Percentiles rank a stretch among this genome's conserved stretches.
phyloP scores from a whole-genome alignment of 2,797 vertebrate genomes.

The Lepilemur ruficaudatus region DNA sequence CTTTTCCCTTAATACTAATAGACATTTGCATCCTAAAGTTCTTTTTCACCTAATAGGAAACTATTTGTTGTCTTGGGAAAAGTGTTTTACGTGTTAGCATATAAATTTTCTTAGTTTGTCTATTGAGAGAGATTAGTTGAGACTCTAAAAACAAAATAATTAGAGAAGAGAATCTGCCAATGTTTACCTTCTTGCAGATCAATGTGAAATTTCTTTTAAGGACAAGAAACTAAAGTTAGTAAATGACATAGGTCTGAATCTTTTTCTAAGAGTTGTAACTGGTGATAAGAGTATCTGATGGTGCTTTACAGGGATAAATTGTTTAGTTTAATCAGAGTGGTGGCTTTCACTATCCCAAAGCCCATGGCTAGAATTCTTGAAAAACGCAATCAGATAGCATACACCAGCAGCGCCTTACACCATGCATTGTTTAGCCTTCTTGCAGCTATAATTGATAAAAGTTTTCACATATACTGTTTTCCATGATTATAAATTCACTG shows the following conservation, averaged over 20 bases:
- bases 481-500: neutral
- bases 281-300: neutral
- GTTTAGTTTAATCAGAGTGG: neutral
- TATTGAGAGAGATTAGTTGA: slow-evolving; percentile 30
- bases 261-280: neutral
- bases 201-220: slow-evolving; percentile 17
- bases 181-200: slow-evolving; percentile 19
- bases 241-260: neutral
- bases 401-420: neutral
- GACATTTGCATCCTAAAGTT: neutral
- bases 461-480: neutral
- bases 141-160: slow-evolving; percentile 51
- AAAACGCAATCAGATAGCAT: neutral
- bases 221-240: neutral
- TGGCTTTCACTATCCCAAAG: neutral
- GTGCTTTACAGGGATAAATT: neutral
- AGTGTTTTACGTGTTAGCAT: neutral
- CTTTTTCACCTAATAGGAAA: slow-evolving; percentile 26
- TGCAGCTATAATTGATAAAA: neutral
- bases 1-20: neutral
- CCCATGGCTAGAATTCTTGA: neutral
- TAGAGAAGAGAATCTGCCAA: neutral
- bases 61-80: neutral
- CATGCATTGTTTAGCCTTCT: neutral
- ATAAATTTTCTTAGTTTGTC: slow-evolving; percentile 48